Conservation (phyloP, 2,113 vertebrate genomes). For the Grammomys dolichurus region DNA sequence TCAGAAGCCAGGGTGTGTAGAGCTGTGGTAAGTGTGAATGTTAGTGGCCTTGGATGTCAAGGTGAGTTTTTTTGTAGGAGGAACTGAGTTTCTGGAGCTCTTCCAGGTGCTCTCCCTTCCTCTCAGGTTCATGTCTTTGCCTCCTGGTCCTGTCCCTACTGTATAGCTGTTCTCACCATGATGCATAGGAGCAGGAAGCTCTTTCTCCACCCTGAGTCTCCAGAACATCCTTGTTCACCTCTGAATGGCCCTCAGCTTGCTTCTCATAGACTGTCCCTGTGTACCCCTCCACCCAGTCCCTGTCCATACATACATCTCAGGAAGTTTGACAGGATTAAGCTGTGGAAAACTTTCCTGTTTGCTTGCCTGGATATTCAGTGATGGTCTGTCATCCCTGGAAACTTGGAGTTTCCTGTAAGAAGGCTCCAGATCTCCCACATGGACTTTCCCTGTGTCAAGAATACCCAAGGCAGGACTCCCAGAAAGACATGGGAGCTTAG, state of each 20-base stretch:
- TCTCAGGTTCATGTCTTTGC: neutral
- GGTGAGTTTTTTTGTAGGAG: neutral
- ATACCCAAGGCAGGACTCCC: neutral
- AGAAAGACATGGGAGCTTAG: neutral
- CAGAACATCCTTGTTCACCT: neutral
- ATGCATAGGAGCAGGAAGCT: neutral
- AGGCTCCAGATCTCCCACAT: neutral
- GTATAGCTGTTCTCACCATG: neutral
- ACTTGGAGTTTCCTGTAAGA: neutral
- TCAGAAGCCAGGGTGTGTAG: neutral
- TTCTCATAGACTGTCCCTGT: neutral
- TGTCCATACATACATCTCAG: neutral
- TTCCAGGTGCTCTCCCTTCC: neutral
- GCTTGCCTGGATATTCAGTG: neutral
- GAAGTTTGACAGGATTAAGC: neutral
- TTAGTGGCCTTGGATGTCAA: neutral
- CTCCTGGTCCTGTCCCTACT: neutral
- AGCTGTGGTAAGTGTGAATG: too few relatives aligned
- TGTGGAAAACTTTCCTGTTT: neutral
- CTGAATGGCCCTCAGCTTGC: neutral
- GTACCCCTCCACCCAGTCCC: neutral
- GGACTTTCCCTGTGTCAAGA: neutral
- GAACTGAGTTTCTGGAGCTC: neutral
- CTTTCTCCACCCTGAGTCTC: neutral
- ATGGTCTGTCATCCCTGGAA: neutral